A percentile compares a stretch with the other conserved stretches of the same genome.
phyloP scores from a whole-genome alignment of 1,140 invertebrate species.

The Prorops nasuta region DNA sequence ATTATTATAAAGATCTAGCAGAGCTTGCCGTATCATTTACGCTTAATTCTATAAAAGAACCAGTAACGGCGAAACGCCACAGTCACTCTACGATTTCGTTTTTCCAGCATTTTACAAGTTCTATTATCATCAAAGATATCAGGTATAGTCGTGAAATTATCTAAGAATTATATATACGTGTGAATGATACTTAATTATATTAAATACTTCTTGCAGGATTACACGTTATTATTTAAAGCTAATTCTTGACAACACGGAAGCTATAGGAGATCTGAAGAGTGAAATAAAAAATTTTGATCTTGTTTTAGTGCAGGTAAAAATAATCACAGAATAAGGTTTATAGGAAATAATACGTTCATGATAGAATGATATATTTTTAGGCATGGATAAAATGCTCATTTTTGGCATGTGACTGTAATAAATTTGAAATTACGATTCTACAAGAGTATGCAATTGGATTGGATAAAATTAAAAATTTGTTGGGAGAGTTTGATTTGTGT shows the following conservation, averaged over 20 bases:
- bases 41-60: constrained; percentile 40
- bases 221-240: constrained; percentile 37
- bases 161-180: constrained; percentile 1
- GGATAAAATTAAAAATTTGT: constrained; percentile 37
- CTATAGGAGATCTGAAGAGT: constrained; percentile 26
- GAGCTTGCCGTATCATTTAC: constrained; percentile 49
- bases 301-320: constrained; percentile 40
- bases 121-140: constrained; percentile 45
- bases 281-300: constrained; percentile 41
- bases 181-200: background rate
- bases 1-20: constrained; percentile 38
- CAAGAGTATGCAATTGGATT: constrained; percentile 36
- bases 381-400: constrained; percentile 50
- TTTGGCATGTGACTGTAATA: constrained; percentile 28
- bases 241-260: constrained; percentile 31
- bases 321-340: too few species aligned
- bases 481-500: constrained; percentile 28
- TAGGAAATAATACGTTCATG: too few species aligned
- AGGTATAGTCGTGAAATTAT: constrained; percentile 28
- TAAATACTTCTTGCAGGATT: constrained; percentile 35
- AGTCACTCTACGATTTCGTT: constrained; percentile 42
- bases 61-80: constrained; percentile 34
- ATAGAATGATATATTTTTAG: constrained; percentile 30
- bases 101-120: constrained; percentile 46
- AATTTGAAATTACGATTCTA: constrained; percentile 30